phyloP scores from a whole-genome alignment of 2,888 invertebrate genomes.

The Drosophila nigritarsus region DNA sequence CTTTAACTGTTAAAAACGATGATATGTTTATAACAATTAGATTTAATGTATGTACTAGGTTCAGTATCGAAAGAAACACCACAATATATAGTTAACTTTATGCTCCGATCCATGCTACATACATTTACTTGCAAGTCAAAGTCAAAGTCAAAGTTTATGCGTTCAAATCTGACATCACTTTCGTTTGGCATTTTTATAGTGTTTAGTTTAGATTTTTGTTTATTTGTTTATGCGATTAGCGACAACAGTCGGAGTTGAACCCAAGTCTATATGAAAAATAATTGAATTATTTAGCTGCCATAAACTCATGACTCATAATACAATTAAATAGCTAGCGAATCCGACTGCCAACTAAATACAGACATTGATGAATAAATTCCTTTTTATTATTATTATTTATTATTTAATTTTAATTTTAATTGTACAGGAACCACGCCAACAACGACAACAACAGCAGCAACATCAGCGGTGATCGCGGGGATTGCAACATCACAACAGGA shows the following conservation, averaged over 20 bases:
- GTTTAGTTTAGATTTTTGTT: too few species aligned
- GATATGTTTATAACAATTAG: slow-evolving; percentile 37
- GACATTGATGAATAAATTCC: neutral
- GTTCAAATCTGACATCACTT: neutral
- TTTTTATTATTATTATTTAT: neutral
- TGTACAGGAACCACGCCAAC: slow-evolving; percentile 63
- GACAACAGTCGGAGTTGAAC: neutral
- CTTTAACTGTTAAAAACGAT: slow-evolving; percentile 58
- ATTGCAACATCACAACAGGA: slow-evolving; percentile 43
- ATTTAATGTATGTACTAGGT: slow-evolving; percentile 25
- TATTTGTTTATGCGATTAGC: neutral
- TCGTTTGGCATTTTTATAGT: neutral
- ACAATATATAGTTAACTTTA: neutral
- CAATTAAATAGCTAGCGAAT: neutral
- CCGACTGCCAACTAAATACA: neutral
- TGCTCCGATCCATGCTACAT: neutral
- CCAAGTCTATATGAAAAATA: neutral
- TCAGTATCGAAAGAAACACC: slow-evolving; percentile 23
- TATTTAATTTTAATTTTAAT: slow-evolving; percentile 2
- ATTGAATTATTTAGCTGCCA: neutral
- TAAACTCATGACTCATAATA: neutral
- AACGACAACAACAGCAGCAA: slow-evolving; percentile 67
- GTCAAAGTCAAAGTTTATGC: neutral
- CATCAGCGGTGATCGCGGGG: slow-evolving; percentile 43
- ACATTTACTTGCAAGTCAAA: neutral